Conservation (phyloP, 1,140 invertebrate genomes). For the Drosophila burlai region DNA sequence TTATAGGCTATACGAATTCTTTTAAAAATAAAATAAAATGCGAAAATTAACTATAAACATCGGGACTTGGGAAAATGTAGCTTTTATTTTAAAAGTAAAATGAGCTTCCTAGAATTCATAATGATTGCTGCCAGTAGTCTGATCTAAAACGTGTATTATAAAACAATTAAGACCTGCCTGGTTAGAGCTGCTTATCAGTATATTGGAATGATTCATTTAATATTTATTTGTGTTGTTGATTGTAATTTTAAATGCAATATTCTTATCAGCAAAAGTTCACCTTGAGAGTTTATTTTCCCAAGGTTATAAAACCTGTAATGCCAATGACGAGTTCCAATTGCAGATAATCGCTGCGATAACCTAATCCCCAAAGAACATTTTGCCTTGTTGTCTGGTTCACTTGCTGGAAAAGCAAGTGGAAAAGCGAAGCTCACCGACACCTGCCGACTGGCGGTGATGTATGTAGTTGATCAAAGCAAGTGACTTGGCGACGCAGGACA, state of each 20-base stretch:
- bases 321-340: neutral
- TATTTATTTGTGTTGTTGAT: neutral
- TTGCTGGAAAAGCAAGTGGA: neutral
- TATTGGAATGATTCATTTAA: too few relatives aligned
- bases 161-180: neutral
- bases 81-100: too few relatives aligned
- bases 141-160: too few relatives aligned
- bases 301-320: neutral
- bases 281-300: neutral
- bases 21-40: neutral
- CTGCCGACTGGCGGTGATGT: slow-evolving; percentile 37
- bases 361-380: neutral
- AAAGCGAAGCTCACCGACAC: slow-evolving; percentile 5
- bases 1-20: too few relatives aligned
- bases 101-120: neutral
- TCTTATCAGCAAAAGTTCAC: neutral
- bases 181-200: neutral
- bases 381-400: slow-evolving; percentile 8
- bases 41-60: neutral
- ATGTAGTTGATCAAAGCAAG: slow-evolving; percentile 65
- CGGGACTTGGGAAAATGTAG: neutral
- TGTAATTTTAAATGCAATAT: neutral
- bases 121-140: neutral
- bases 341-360: slow-evolving; percentile 26
- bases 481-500: slow-evolving; percentile 49